Evolutionary conservation across 1,140 invertebrate genomes (phyloP), one percentile per base, ranked within the genome.

Genomic region (Neelides sp.): DNA sequence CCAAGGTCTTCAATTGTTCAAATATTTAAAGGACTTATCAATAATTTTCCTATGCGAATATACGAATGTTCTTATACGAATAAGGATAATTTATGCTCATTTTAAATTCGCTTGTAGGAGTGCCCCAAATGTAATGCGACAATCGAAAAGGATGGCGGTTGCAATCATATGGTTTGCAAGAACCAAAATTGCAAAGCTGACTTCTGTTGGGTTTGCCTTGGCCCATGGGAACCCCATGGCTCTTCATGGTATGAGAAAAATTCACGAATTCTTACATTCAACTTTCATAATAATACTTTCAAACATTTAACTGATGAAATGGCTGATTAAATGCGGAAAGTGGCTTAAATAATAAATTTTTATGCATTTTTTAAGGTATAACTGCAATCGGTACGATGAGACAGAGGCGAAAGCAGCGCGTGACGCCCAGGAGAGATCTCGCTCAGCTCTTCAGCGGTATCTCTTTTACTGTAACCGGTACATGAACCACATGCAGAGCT

Each of bases 141-240:
- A 0, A 98, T 98, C 62, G 90, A 94, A 68, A 94, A 94, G 69
- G 92, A 98, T 71, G 94, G 94, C 37, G 94, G 94, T 26, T 98
- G 95, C 71, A 98, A 98, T 71, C 95, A 98, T 68, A 98, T 98
- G 93, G 84, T 94, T 5, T 98, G 95, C 70, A 96, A 96, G 72
- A 98, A 97, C 73, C 88, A 93, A 69, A 91, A 90, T 67, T 98
- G 95, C 66, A 93, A 92, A 69, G 80, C 88, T 15, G 93, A 98
- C 66, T 98, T 98, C 67, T 98, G 95, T 71, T 98, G 95, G 95
- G 91, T 98, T 0, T 98, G 95, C 68, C 76, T 98, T 30, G 94
- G 93, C 24, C 89, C 91, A 1, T 98, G 95, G 95, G 90, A 96
- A 67, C 93, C 93, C 7, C 94, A 98, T 69, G 94, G 94, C 22